Conservation (phyloP, 2,888 invertebrate genomes). For the Deroplatys truncata region DNA sequence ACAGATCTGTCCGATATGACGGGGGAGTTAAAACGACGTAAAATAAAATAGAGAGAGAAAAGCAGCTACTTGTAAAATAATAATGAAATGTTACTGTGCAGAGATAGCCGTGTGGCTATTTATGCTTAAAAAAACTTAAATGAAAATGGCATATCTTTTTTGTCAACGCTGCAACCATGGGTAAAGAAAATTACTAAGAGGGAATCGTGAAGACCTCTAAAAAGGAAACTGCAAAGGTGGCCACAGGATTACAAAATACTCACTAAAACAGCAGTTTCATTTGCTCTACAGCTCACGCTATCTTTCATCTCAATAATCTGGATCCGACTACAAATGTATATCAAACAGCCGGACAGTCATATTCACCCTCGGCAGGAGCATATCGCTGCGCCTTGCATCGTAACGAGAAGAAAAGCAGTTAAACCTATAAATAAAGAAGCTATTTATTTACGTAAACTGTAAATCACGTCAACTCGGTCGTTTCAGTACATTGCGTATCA, state of each 20-base stretch:
- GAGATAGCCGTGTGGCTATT: too few relatives aligned
- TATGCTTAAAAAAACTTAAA: too few relatives aligned
- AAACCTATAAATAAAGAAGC: neutral
- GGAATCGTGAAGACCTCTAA: too few relatives aligned
- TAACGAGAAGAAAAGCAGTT: neutral
- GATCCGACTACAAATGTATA: neutral
- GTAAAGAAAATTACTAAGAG: neutral
- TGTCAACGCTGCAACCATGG: neutral
- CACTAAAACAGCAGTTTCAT: neutral
- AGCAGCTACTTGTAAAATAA: too few relatives aligned
- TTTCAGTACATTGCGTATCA: neutral
- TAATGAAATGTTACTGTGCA: too few relatives aligned
- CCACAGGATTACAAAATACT: neutral
- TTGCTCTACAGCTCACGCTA: neutral
- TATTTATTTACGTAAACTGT: neutral
- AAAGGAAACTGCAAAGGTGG: neutral
- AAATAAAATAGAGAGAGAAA: too few relatives aligned
- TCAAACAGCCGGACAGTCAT: neutral
- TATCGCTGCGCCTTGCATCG: neutral
- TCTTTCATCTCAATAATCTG: neutral
- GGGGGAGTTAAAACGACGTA: too few relatives aligned
- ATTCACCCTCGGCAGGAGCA: neutral
- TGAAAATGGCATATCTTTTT: neutral
- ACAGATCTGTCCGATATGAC: too few relatives aligned
- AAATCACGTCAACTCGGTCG: neutral